A percentile compares a stretch with the other conserved stretches of the same genome.
phyloP scores from a whole-genome alignment of 2,797 vertebrate species.

The Champsocephalus esox region DNA sequence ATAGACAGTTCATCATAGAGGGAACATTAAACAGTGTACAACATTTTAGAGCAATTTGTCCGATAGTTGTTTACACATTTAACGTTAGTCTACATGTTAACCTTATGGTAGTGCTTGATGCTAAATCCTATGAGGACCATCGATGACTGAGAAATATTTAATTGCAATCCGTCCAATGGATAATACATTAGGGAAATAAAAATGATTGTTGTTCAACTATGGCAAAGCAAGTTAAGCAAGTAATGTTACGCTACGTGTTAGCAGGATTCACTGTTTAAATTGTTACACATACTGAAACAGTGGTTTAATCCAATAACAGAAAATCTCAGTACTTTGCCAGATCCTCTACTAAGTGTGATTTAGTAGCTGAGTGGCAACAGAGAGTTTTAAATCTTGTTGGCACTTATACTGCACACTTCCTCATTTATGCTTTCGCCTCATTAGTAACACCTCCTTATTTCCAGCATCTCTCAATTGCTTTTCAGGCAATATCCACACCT shows the following conservation, averaged over 20 bases:
- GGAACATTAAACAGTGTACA: not conserved
- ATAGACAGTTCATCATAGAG: not conserved
- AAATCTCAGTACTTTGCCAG: not conserved
- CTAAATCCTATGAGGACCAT: not conserved
- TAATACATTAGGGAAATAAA: not conserved
- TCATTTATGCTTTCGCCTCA: slow-evolving; percentile 18
- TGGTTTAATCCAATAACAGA: not conserved
- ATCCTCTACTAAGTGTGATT: not conserved
- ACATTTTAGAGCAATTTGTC: not conserved
- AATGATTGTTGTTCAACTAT: not conserved
- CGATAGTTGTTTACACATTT: not conserved
- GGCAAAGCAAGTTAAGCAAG: not conserved
- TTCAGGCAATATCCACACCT: not conserved
- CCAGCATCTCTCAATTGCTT: not conserved
- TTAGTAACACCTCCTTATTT: slow-evolving; percentile 15
- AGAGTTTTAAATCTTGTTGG: not conserved
- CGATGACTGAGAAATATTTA: not conserved
- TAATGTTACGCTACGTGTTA: not conserved
- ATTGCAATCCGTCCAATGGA: not conserved
- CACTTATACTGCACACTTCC: not conserved
- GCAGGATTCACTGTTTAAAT: not conserved
- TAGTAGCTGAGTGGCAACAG: not conserved
- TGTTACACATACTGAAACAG: not conserved
- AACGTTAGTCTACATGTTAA: not conserved
- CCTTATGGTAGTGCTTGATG: not conserved